Evolutionary conservation across 2,888 invertebrate species (phyloP).

Genomic region (Limnephilus auricula): DNA sequence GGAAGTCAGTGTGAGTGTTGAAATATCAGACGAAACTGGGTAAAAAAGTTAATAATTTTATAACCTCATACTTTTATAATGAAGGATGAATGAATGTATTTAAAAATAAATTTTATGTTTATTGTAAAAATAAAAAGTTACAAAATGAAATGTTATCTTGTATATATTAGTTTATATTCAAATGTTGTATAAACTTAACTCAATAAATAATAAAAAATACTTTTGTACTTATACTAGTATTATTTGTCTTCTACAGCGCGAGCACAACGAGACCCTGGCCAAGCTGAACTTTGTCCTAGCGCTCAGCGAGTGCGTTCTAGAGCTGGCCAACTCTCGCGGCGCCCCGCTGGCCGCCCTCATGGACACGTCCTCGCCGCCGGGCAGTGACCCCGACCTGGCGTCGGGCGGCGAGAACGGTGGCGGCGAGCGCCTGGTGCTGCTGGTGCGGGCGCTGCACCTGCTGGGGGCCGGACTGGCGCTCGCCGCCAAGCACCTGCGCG

Average conservation of each 20-base stretch:
- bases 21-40: not conserved
- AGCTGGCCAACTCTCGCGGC: conserved; percentile 89
- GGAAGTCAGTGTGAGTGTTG: too few species aligned
- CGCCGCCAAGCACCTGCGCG: conserved; percentile 91
- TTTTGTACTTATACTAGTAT: not conserved
- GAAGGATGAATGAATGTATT: too few species aligned
- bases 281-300: conserved; percentile 98
- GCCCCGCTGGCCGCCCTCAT: conserved; percentile 85
- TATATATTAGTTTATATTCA: too few species aligned
- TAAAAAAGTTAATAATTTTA: not conserved
- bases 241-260: conserved; percentile 80
- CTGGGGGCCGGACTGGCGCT: conserved; percentile 95
- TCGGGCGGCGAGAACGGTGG: conserved; percentile 67
- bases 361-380: conserved; percentile 73
- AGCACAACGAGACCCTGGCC: conserved; percentile 97
- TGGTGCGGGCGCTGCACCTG: conserved; percentile 94
- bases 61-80: not conserved
- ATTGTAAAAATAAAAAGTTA: too few species aligned
- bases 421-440: conserved; percentile 88
- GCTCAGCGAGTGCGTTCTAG: conserved; percentile 95
- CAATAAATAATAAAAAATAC: too few species aligned
- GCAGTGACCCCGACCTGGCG: conserved; percentile 68
- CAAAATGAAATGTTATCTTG: too few species aligned
- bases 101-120: too few species aligned
- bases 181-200: too few species aligned